These are phyloP conservation scores for Brienomyrus brachyistius DNA, from an alignment of 2,113 vertebrate species.

Conservation along the genomic window DNA sequence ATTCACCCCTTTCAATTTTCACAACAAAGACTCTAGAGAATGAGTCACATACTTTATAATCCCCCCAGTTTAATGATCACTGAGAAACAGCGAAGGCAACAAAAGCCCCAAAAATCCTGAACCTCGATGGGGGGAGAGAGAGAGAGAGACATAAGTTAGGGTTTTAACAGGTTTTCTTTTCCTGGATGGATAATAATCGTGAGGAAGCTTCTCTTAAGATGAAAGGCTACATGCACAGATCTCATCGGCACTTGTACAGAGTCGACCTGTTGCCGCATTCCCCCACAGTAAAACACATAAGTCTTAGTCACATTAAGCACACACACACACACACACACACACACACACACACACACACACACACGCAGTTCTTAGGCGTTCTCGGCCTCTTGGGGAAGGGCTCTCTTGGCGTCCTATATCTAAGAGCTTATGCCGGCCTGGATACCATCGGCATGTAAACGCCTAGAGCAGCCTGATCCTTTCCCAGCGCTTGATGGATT, in stretches of 20 bases:
- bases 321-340: neutral
- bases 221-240: neutral
- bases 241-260: neutral
- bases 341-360: neutral
- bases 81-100: neutral
- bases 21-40: neutral
- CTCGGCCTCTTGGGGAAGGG: neutral
- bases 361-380: neutral
- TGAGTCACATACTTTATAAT: neutral
- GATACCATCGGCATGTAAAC: neutral
- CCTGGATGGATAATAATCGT: neutral
- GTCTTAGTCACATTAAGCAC: neutral
- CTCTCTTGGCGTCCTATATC: neutral
- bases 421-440: neutral
- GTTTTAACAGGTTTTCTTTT: neutral
- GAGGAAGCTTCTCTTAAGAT: neutral
- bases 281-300: neutral
- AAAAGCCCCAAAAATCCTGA: neutral
- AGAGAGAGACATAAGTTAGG: neutral
- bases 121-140: neutral
- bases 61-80: neutral
- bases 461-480: neutral
- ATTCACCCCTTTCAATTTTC: neutral
- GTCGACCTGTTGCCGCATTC: neutral
- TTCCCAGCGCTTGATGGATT: slow-evolving; percentile 25